These are phyloP conservation scores for Equus przewalskii DNA, from an alignment of 2,113 vertebrate species.

Conservation along the genomic window DNA sequence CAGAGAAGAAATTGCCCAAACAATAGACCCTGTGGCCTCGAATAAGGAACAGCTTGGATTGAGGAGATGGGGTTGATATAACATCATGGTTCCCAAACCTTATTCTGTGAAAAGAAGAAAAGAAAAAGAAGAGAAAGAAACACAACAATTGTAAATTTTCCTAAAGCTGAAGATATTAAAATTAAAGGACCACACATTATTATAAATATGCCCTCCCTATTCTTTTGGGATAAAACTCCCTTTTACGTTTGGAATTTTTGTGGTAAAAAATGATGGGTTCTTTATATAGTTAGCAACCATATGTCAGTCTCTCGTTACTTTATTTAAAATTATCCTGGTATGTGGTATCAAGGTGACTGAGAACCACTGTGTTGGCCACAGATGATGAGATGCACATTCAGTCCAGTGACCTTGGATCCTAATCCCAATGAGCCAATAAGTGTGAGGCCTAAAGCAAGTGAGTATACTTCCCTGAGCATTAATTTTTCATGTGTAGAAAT, in stretches of 20 bases:
- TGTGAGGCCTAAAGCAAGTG: neutral
- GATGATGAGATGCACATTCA: neutral
- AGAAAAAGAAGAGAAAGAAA: neutral
- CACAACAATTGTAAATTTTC: neutral
- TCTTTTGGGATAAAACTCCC: neutral
- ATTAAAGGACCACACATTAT: neutral
- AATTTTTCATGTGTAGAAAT: neutral
- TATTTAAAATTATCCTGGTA: neutral
- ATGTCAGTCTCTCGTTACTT: neutral
- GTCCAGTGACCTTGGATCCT: neutral
- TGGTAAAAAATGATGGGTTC: neutral
- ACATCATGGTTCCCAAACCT: neutral
- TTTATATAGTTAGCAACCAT: neutral
- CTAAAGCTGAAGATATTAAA: neutral
- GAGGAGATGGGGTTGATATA: neutral
- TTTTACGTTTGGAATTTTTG: neutral
- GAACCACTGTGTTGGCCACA: neutral
- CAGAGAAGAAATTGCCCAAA: neutral
- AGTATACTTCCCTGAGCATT: neutral
- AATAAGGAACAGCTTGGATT: neutral
- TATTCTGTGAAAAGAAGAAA: neutral
- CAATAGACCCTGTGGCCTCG: neutral
- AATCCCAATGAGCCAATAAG: neutral
- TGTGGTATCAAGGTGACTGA: neutral
- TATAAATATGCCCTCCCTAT: neutral